Percentiles rank a stretch among this genome's conserved stretches.
Conservation (phyloP, 2,797 vertebrate species). For the Coilia nasus region DNA sequence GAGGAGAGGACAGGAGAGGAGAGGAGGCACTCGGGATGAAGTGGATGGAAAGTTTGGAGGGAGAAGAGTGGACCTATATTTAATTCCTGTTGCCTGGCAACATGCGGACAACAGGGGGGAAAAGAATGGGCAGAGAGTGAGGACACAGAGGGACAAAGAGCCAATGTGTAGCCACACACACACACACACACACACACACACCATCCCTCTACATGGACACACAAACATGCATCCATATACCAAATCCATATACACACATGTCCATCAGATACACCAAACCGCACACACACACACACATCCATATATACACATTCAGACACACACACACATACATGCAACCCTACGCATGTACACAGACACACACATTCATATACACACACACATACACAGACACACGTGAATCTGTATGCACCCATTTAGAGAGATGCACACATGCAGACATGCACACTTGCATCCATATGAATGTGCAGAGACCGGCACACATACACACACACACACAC, state of each 20-base stretch:
- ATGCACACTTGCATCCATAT: too few relatives aligned
- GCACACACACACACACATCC: not conserved
- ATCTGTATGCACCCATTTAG: not conserved
- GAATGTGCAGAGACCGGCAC: not conserved
- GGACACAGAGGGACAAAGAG: conserved; percentile 55
- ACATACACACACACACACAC: too few relatives aligned
- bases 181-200: conserved; percentile 33
- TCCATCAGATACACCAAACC: not conserved
- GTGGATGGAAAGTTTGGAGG: conserved; percentile 78
- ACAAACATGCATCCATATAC: not conserved
- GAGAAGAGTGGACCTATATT: conserved; percentile 74
- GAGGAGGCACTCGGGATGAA: conserved; percentile 66
- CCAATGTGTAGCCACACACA: conserved; percentile 51
- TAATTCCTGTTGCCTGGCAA: conserved; percentile 76
- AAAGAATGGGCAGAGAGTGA: conserved; percentile 60
- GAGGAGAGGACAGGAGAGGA: not conserved
- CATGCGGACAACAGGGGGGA: conserved; percentile 70
- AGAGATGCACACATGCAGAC: not conserved
- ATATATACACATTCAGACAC: not conserved
- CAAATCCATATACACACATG: too few relatives aligned
- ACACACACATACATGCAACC: not conserved
- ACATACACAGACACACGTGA: not conserved
- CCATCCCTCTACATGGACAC: not conserved
- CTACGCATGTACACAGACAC: not conserved
- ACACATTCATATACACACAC: not conserved